Base-by-base conservation (phyloP, 2,797 vertebrate genomes). In the Ctenosaura bakeri region DNA sequence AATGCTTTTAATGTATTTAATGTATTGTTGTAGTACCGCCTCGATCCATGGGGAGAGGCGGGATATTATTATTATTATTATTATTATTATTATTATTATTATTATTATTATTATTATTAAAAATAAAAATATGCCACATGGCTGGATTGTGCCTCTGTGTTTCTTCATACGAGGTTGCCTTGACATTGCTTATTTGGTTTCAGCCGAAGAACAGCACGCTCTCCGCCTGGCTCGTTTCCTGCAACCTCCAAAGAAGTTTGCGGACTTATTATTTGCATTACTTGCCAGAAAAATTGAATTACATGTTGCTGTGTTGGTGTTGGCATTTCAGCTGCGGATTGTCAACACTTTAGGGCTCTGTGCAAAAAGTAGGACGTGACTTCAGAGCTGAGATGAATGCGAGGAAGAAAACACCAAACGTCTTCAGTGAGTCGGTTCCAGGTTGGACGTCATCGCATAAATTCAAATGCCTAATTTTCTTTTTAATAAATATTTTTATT, bases 241-340 rank as follows among this genome's bases (percentile, higher is more conserved):
- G 4, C 29, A 32, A 69, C 71, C 18, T 18, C 83, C 66, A 4
- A 52, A 35, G 29, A 26, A 82, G 56, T 32, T 35, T 85, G 69
- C 0, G 4, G 6, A 0, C 22, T 2, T 3, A 5, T 7, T 73
- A 24, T 46, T 69, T 14, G 0, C 69, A 69, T 4, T n/a, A 76
- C 0, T 42, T 91, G 84, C 77, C 29, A 2, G 87, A 76, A 88
- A 46, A 87, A 91, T 50, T 2, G 35, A 74, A 32, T 77, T 32
- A 20, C 8, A 0, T 0, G 0, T 22, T 52, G 50, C 1, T 8
- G 24, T 32, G 62, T 8, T 32, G 52, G 16, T 24, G 83, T 0
- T 18, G n/a, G 35, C 12, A 13, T 32, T 62, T 42, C 10, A 38
- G 52, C 74, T 76, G 88, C 83, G 16, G 85, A 73, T 24, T 89